These are phyloP conservation scores for Masnerella sp. DNA, from an alignment of 2,888 invertebrate species.

Conservation along the genomic window DNA sequence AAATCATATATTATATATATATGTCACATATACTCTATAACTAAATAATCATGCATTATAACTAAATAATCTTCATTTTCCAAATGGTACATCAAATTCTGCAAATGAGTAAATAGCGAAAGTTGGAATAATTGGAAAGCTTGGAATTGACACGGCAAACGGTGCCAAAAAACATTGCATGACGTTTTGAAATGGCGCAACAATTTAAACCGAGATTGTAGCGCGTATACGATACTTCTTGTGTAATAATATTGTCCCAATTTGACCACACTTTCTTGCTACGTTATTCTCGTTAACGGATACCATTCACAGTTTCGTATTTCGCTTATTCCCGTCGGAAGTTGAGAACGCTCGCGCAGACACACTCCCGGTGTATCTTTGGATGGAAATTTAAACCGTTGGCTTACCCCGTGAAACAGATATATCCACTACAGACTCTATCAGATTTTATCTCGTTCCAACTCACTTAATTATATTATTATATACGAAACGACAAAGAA, in stretches of 20 bases:
- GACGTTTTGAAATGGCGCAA: not conserved
- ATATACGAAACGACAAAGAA: constrained; percentile 49
- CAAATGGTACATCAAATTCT: too few species aligned
- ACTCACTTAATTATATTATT: constrained; percentile 54
- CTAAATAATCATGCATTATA: too few species aligned
- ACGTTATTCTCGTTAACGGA: constrained; percentile 32
- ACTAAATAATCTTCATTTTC: too few species aligned
- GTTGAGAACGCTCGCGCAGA: constrained; percentile 24
- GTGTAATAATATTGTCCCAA: constrained; percentile 32
- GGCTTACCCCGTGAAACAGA: constrained; percentile 41
- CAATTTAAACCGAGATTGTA: constrained; percentile 11
- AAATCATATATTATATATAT: too few species aligned
- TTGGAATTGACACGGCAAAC: too few species aligned
- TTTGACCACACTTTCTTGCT: constrained; percentile 36
- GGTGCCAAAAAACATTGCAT: not conserved
- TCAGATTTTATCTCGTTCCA: constrained; percentile 52
- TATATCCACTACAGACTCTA: constrained; percentile 38
- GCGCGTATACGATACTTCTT: constrained; percentile 1
- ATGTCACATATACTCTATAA: too few species aligned
- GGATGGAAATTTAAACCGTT: constrained; percentile 45
- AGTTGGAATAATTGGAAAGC: too few species aligned
- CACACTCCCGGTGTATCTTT: constrained; percentile 19
- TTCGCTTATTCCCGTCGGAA: constrained; percentile 47
- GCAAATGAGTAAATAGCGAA: too few species aligned
- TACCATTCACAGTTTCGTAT: constrained; percentile 43